Evolutionary conservation across 2,888 invertebrate genomes (phyloP), one percentile per base, ranked within the genome.

Genomic region (Apodemia duryi): DNA sequence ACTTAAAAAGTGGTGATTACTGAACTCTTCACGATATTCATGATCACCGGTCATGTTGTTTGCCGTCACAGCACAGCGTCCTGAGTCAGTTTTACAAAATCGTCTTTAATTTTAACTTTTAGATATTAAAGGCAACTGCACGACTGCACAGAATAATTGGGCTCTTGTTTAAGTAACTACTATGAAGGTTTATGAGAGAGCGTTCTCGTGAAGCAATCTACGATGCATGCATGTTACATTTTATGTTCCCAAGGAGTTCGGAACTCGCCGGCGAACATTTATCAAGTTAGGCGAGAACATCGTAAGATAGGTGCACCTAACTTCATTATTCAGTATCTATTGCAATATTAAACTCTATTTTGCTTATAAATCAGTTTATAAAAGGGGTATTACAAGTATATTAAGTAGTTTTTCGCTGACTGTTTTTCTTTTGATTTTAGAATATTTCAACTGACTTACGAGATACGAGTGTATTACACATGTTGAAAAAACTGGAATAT

Each of bases 201-300:
- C 10, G 38, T 21, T 61, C 41, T 38, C 21, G 60, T 13, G 21
- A 61, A 61, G 61, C 61, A 61, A 61, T 41, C 61, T 61, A 29
- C n/a, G 35, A 9, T 61, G 61, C 61, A 61, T 61, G 61, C n/a
- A 61, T 41, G 61, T 21, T 28, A 54, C 28, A 54, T 52, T 52
- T 21, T 6, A 61, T 41, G 61, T 61, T 61, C 21, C 38, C 3
- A 10, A 13, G 41, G 35, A 61, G 38, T 61, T 61, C 32, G 38
- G 61, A 54, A 61, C 61, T 61, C 35, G 61, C 61, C 21, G n/a
- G 9, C 41, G 38, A 61, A 41, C 61, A 41, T 61, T 61, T 61
- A 61, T 61, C 41, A 38, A 61, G 61, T 61, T 61, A 61, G 38
- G 61, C 61, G 61, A 61, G 61, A 61, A 41, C 41, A 61, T 61